These are phyloP conservation scores for Folsomia candida DNA, from an alignment of 2,888 invertebrate species.

Conservation along the genomic window DNA sequence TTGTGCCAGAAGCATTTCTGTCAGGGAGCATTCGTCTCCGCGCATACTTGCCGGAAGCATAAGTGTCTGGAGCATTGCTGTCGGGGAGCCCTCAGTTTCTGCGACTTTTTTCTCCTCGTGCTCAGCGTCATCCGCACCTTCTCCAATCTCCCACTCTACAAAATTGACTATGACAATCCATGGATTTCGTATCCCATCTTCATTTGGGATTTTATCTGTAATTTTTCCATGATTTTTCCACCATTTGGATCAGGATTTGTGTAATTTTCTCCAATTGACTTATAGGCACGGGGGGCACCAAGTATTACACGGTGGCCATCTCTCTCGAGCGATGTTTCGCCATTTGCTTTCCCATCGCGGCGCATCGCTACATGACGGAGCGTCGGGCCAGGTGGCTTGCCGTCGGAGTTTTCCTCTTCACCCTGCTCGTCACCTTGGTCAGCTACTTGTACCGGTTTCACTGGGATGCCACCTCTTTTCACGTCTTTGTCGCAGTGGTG, in stretches of 20 bases:
- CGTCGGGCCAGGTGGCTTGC: constrained; percentile 8
- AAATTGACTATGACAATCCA: neutral
- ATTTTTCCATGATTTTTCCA: no score
- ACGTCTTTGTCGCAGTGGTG: constrained; percentile 27
- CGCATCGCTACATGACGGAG: neutral
- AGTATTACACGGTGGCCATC: constrained; percentile 36
- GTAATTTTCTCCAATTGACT: neutral
- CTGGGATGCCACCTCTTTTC: constrained; percentile 14
- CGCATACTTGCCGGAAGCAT: no score
- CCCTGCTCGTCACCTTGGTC: constrained; percentile 4
- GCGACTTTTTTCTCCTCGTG: constrained; percentile 24
- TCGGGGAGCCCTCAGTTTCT: no score
- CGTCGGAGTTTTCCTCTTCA: constrained; percentile 9
- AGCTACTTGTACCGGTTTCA: constrained; percentile 14
- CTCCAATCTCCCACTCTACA: neutral
- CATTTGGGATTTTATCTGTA: constrained; percentile 39
- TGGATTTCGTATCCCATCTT: constrained; percentile 13
- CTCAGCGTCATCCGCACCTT: constrained; percentile 16
- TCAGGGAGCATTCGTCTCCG: no score
- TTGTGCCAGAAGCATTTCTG: no score
- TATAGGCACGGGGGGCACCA: constrained; percentile 24
- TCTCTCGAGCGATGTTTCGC: constrained; percentile 36
- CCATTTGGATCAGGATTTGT: no score
- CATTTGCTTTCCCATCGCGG: constrained; percentile 29
- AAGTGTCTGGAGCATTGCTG: no score